A percentile compares a stretch with the other conserved stretches of the same genome.
Conservation (phyloP, 2,888 invertebrate genomes). For the Molanna angustata region DNA sequence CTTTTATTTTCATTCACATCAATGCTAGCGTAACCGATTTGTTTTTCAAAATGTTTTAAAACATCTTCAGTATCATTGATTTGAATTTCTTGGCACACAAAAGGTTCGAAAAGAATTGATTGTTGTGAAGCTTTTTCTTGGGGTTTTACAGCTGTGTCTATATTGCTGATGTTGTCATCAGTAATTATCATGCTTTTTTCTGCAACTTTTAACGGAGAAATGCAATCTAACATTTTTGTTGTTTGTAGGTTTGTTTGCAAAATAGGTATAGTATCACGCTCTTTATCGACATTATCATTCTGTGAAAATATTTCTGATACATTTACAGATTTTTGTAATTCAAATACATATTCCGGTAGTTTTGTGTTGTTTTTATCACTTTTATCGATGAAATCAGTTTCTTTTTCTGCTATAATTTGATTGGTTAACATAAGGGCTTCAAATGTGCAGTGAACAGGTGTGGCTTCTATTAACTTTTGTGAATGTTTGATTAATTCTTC, state of each 20-base stretch:
- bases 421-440: slow-evolving; percentile 41
- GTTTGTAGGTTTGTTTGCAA: slow-evolving; percentile 37
- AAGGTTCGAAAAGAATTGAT: slow-evolving; percentile 31
- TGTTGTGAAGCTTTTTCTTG: slow-evolving; percentile 29
- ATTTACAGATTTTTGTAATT: slow-evolving; percentile 42
- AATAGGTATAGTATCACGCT: slow-evolving; percentile 39
- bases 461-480: slow-evolving; percentile 35
- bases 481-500: slow-evolving; percentile 33
- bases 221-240: slow-evolving; percentile 18
- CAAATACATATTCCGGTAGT: slow-evolving; percentile 44
- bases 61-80: slow-evolving; percentile 32
- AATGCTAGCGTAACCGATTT: slow-evolving; percentile 35
- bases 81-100: slow-evolving; percentile 34
- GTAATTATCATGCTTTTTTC: slow-evolving; percentile 40
- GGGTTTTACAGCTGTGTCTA: slow-evolving; percentile 26
- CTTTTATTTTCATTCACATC: slow-evolving; percentile 36
- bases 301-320: slow-evolving; percentile 45
- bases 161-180: slow-evolving; percentile 32
- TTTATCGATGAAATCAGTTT: slow-evolving; percentile 39
- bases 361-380: slow-evolving; percentile 41
- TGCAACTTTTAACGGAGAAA: slow-evolving; percentile 40
- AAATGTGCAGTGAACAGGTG: slow-evolving; percentile 38
- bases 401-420: slow-evolving; percentile 44
- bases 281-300: slow-evolving; percentile 45
- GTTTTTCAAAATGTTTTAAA: slow-evolving; percentile 36